Percentiles rank a stretch among this genome's conserved stretches.
Conservation (phyloP, 2,113 vertebrate species). For the Cyprinodon tularosa region DNA sequence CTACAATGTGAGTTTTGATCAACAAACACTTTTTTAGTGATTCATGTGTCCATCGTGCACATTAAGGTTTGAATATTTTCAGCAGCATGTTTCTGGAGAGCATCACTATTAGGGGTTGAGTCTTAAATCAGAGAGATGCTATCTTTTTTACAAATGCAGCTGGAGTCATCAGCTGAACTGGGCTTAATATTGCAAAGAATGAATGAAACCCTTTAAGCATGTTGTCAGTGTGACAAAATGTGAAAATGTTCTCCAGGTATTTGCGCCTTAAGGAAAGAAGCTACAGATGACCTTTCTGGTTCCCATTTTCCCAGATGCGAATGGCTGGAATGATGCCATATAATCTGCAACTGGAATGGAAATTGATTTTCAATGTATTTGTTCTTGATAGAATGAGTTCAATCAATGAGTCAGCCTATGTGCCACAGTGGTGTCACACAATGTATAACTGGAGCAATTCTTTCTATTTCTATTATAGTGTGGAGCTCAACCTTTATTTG, state of each 20-base stretch:
- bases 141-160: not conserved
- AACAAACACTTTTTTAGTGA: not conserved
- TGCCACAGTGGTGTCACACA: conserved; percentile 29
- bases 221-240: not conserved
- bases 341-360: conserved; percentile 21
- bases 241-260: not conserved
- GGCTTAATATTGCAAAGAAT: not conserved
- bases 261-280: not conserved
- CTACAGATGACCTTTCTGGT: not conserved
- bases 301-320: not conserved
- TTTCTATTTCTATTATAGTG: not conserved
- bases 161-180: not conserved
- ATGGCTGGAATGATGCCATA: not conserved
- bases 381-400: conserved; percentile 30
- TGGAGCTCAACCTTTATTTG: not conserved
- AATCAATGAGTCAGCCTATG: conserved; percentile 43
- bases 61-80: not conserved
- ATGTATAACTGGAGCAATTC: conserved; percentile 31
- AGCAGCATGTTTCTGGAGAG: not conserved
- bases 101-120: not conserved
- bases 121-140: not conserved
- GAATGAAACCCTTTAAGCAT: not conserved
- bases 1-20: not conserved
- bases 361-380: conserved; percentile 53
- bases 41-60: not conserved